Evolutionary conservation across 2,888 invertebrate genomes (phyloP).

Genomic region (Eucera pruinosa): DNA sequence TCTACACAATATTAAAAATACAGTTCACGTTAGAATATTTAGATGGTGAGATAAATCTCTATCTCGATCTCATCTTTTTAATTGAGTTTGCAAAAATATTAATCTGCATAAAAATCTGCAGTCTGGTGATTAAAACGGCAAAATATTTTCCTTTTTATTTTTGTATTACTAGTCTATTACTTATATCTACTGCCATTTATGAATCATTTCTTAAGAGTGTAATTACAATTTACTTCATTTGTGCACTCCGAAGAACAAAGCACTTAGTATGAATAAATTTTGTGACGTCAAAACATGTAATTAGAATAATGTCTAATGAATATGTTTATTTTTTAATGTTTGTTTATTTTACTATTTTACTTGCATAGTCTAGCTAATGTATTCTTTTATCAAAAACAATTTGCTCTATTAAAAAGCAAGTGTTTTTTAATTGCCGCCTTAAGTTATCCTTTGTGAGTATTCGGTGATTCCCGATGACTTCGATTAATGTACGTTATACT

Average conservation of each 20-base stretch:
- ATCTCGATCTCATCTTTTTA: no score
- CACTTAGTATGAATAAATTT: neutral
- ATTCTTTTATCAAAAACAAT: neutral
- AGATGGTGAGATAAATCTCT: no score
- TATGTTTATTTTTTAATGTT: neutral
- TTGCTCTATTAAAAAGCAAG: neutral
- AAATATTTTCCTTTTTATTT: neutral
- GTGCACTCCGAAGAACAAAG: neutral
- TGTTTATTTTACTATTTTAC: no score
- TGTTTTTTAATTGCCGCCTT: neutral
- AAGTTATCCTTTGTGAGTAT: neutral
- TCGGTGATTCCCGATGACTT: neutral
- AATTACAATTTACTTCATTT: slow-evolving; percentile 5
- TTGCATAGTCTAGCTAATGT: neutral
- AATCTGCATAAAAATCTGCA: no score
- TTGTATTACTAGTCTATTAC: neutral
- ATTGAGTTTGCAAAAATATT: no score
- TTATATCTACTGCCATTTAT: neutral
- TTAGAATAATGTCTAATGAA: neutral
- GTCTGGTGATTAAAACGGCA: neutral
- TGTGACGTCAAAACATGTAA: neutral
- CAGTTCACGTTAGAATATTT: no score
- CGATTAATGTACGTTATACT: neutral
- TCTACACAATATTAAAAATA: no score
- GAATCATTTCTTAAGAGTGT: neutral